Conservation (phyloP, 2,797 vertebrate species). For the Setipinna tenuifilis region DNA sequence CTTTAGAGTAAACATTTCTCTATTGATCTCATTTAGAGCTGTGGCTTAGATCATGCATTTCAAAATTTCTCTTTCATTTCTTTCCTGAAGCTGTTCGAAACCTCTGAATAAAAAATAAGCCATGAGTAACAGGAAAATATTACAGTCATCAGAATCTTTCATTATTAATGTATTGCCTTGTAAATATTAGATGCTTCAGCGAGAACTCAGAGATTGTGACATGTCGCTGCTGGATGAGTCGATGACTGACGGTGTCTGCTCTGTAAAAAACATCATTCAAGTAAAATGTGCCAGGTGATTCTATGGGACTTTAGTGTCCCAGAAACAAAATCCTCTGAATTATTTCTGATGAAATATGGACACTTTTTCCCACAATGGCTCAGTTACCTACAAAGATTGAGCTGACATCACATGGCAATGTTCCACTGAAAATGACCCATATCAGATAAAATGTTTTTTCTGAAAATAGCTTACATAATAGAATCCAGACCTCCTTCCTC, state of each 20-base stretch:
- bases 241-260: not conserved
- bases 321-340: not conserved
- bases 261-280: not conserved
- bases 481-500: not conserved
- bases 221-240: not conserved
- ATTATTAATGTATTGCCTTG: conserved; percentile 54
- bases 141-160: conserved; percentile 46
- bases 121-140: conserved; percentile 46
- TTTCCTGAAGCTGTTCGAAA: conserved; percentile 18
- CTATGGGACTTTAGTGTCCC: not conserved
- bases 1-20: not conserved
- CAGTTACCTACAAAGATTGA: not conserved
- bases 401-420: not conserved
- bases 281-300: not conserved
- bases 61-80: not conserved
- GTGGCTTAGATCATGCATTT: not conserved
- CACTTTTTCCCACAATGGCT: not conserved
- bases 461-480: not conserved
- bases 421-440: not conserved
- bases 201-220: not conserved
- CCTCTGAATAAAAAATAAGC: conserved; percentile 60
- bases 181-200: conserved; percentile 38
- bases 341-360: not conserved
- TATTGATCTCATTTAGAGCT: not conserved
- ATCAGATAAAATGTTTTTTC: not conserved